phyloP scores from a whole-genome alignment of 2,113 vertebrate genomes.

The Nothocercus julius region DNA sequence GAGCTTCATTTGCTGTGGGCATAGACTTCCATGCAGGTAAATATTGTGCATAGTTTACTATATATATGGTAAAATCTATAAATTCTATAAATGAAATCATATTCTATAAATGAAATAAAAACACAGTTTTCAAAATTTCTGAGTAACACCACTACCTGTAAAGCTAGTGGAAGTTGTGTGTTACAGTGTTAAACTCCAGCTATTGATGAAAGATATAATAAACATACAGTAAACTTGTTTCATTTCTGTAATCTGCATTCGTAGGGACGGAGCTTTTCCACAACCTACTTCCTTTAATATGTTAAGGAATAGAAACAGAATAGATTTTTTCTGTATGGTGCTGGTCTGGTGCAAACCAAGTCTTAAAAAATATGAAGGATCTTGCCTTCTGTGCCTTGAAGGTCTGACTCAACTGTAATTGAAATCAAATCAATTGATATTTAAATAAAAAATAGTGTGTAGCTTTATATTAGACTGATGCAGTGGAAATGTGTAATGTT shows the following conservation, averaged over 20 bases:
- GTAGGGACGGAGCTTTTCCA: not conserved
- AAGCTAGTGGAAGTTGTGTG: not conserved
- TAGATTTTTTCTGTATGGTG: not conserved
- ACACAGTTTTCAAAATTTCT: not conserved
- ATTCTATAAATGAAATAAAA: not conserved
- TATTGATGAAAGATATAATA: not conserved
- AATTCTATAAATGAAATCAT: not conserved
- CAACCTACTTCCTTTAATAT: not conserved
- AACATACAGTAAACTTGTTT: not conserved
- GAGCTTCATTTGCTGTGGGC: slow-evolving; percentile 94
- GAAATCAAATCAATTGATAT: not conserved
- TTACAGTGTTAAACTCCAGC: not conserved
- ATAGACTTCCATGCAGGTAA: slow-evolving; percentile 98
- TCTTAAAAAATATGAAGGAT: not conserved
- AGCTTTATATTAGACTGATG: not conserved
- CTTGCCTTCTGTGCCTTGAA: not conserved
- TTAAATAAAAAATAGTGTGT: not conserved
- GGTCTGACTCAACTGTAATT: not conserved
- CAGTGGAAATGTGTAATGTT: not conserved
- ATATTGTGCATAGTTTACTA: not conserved
- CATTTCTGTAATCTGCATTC: not conserved
- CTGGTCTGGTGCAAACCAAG: not conserved
- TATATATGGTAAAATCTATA: not conserved
- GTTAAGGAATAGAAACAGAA: not conserved
- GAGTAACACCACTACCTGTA: not conserved